Evolutionary conservation across 2,113 vertebrate genomes (phyloP), one percentile per base, ranked within the genome.

Genomic region (Gavia stellata): DNA sequence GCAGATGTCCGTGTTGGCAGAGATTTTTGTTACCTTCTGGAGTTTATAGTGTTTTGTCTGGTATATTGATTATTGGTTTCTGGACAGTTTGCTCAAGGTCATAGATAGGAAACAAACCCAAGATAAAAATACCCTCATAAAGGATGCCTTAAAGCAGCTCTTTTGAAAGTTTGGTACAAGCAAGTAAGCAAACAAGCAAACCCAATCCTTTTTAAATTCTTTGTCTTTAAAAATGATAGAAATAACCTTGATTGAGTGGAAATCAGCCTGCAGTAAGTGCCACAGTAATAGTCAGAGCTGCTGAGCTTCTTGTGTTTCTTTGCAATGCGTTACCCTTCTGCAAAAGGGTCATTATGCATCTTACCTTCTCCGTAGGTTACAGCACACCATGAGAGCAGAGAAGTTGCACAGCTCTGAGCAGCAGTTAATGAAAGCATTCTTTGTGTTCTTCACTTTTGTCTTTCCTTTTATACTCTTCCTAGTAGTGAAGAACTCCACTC

Each of bases 11-110:
- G 0, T 80, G 38, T 58, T 62, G 28, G 36, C 34, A 14, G 11
- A 82, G 40, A 49, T 53, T 53, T 81, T 68, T 93, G 28, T 75
- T 75, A 15, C 29, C 56, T 91, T 77, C 73, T 91, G 36, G 62
- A 79, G 61, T 56, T 94, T 29, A 42, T 47, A 75, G 53, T 53
- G 40, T 93, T 91, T 94, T 79, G 17, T 94, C 68, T 84, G 25
- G 23, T 75, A 5, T 62, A 79, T 86, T 88, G 85, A 94, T 95
- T 93, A 90, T 56, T 94, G 71, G 24, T 63, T 93, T 23, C 78
- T 94, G 66, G 81, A 80, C 36, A 71, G 14, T 40, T 92, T 92
- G 18, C 33, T 95, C 67, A 96, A 96, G 78, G 90, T 94, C 81
- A 58, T 10, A 87, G 70, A 72, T 28, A 13, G 66, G 47, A 81